A percentile compares a stretch with the other conserved stretches of the same genome.
Evolutionary conservation across 2,888 invertebrate species (phyloP).

Genomic region (Chrysolina americana): DNA sequence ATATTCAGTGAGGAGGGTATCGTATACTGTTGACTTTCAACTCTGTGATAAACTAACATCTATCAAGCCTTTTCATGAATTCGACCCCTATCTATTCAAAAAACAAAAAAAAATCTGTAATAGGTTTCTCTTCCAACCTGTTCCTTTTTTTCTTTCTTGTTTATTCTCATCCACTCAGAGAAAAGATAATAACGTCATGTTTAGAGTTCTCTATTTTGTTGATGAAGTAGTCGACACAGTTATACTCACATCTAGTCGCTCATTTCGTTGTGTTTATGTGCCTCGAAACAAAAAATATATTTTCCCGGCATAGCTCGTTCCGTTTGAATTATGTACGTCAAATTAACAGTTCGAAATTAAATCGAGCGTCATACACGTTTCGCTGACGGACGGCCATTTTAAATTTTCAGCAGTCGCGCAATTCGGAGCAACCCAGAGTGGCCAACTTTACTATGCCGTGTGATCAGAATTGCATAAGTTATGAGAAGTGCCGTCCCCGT

Average conservation of each 20-base stretch:
- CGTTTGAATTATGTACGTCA: conserved; percentile 41
- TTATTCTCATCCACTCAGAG: too few relatives aligned
- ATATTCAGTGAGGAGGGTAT: too few relatives aligned
- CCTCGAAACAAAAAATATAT: not conserved
- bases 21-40: too few relatives aligned
- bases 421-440: conserved; percentile 34
- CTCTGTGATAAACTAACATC: too few relatives aligned
- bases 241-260: not conserved
- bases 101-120: too few relatives aligned
- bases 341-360: conserved; percentile 42
- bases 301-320: conserved; percentile 35
- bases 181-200: too few relatives aligned
- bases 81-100: too few relatives aligned
- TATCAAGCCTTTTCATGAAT: too few relatives aligned
- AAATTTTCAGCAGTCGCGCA: conserved; percentile 36
- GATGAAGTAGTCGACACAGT: not conserved
- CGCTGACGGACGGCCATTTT: conserved; percentile 37
- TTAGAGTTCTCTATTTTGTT: too few relatives aligned
- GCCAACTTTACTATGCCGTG: conserved; percentile 34
- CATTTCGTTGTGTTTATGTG: not conserved
- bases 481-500: conserved; percentile 21
- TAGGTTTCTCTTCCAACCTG: too few relatives aligned
- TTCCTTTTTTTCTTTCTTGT: too few relatives aligned
- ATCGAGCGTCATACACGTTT: conserved; percentile 35
- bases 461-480: conserved; percentile 36